Evolutionary conservation across 2,113 vertebrate genomes (phyloP).

Genomic region (Pica pica): DNA sequence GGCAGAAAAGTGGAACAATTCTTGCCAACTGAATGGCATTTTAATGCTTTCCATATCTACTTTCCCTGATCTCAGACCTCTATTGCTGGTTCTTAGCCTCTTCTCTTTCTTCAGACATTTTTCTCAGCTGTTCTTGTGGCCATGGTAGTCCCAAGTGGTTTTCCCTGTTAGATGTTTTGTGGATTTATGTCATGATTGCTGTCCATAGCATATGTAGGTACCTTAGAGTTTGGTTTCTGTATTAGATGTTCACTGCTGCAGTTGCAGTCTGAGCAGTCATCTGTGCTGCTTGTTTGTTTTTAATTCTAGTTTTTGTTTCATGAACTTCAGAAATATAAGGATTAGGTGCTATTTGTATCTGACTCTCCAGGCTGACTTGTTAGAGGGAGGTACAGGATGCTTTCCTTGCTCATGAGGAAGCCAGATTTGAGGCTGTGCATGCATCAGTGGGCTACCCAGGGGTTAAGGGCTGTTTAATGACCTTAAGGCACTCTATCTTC

Average conservation of each 20-base stretch:
- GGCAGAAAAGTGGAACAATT: neutral
- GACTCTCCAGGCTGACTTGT: neutral
- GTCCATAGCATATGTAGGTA: neutral
- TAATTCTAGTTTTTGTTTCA: neutral
- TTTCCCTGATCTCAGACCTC: neutral
- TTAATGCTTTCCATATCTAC: neutral
- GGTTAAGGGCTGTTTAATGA: neutral
- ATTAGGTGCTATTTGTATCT: neutral
- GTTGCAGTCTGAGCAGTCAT: neutral
- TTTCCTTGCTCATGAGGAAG: neutral
- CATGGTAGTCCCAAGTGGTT: neutral
- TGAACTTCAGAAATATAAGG: neutral
- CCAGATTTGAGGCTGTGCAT: neutral
- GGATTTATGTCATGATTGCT: neutral
- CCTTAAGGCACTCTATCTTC: neutral
- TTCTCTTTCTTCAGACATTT: neutral
- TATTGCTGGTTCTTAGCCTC: neutral
- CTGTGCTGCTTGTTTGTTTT: neutral
- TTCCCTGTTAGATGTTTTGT: neutral
- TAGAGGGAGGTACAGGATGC: neutral
- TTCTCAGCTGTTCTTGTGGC: neutral
- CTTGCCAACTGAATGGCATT: neutral
- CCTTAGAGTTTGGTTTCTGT: neutral
- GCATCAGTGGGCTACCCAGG: neutral
- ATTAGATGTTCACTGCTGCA: neutral